phyloP scores from a whole-genome alignment of 2,113 vertebrate species.

The Atractosteus spatula region DNA sequence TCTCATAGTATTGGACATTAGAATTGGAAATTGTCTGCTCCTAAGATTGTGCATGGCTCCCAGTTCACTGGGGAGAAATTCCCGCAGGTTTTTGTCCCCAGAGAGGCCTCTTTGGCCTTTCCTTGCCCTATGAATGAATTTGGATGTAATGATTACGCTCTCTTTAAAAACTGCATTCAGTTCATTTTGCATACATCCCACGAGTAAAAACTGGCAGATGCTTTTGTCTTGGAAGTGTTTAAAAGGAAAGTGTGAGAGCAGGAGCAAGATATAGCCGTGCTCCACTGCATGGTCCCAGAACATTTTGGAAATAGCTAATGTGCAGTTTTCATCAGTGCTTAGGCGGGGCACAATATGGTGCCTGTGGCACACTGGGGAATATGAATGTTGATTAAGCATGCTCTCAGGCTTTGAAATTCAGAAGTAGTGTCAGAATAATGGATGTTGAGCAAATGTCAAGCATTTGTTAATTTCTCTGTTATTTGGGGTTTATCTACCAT shows the following conservation, averaged over 20 bases:
- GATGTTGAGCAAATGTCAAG: slow-evolving; percentile 99
- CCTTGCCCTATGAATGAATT: slow-evolving; percentile 96
- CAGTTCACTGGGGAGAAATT: slow-evolving; percentile 82
- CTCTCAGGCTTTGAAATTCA: slow-evolving; percentile 98
- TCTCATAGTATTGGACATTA: slow-evolving; percentile 89
- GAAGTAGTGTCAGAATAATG: slow-evolving; percentile 99
- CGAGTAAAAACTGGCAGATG: slow-evolving; percentile 79
- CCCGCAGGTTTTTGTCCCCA: slow-evolving; percentile 87
- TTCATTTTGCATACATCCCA: slow-evolving; percentile 86
- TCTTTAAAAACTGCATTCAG: slow-evolving; percentile 84
- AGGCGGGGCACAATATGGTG: slow-evolving; percentile 99
- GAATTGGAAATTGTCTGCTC: slow-evolving; percentile 99
- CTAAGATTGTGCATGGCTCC: slow-evolving; percentile 84
- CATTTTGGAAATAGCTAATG: slow-evolving; percentile 95
- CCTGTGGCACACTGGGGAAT: slow-evolving; percentile 90
- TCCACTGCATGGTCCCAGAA: slow-evolving; percentile 81
- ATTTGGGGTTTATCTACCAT: slow-evolving; percentile 99
- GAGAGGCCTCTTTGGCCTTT: slow-evolving; percentile 87
- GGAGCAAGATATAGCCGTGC: slow-evolving; percentile 78
- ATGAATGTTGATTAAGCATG: slow-evolving; percentile 99
- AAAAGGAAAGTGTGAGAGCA: slow-evolving; percentile 77
- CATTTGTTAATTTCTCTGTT: slow-evolving; percentile 99
- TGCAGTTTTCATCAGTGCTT: slow-evolving; percentile 94
- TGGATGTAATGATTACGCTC: slow-evolving; percentile 88
- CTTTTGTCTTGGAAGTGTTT: slow-evolving; percentile 86